These are phyloP conservation scores for Periophthalmus magnuspinnatus DNA, from an alignment of 2,797 vertebrate species.

Conservation along the genomic window DNA sequence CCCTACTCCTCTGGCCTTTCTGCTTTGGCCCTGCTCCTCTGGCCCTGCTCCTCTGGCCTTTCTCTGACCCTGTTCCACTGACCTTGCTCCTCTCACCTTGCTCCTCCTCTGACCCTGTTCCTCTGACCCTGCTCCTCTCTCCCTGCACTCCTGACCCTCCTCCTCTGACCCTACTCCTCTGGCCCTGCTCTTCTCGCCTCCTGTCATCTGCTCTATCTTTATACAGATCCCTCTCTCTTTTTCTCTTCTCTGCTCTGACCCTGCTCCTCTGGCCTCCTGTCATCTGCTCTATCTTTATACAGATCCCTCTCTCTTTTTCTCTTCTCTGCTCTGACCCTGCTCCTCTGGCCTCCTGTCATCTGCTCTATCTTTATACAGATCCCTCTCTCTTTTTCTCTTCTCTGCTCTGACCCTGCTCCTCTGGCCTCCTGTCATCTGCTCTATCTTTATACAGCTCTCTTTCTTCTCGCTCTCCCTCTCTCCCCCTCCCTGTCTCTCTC, in stretches of 20 bases:
- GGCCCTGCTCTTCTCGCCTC: not conserved
- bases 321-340: not conserved
- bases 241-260: too few species aligned
- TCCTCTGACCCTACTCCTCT: too few species aligned
- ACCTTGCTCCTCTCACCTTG: too few species aligned
- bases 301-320: not conserved
- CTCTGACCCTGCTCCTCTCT: too few species aligned
- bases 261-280: not conserved
- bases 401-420: not conserved
- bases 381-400: not conserved
- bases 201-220: conserved; percentile 14
- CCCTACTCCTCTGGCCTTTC: too few species aligned
- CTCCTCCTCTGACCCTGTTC: too few species aligned
- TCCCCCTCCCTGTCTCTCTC: not conserved
- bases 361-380: conserved; percentile 10
- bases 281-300: conserved; percentile 14
- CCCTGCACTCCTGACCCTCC: too few species aligned
- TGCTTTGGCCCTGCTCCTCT: too few species aligned
- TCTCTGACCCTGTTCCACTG: too few species aligned
- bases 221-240: not conserved
- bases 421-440: conserved; percentile 2
- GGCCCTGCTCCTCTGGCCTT: too few species aligned
- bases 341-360: conserved; percentile 1
- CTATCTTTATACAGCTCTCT: conserved; percentile 8
- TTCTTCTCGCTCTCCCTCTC: not conserved